Conservation (phyloP, 2,113 vertebrate species). For the Etheostoma spectabile region DNA sequence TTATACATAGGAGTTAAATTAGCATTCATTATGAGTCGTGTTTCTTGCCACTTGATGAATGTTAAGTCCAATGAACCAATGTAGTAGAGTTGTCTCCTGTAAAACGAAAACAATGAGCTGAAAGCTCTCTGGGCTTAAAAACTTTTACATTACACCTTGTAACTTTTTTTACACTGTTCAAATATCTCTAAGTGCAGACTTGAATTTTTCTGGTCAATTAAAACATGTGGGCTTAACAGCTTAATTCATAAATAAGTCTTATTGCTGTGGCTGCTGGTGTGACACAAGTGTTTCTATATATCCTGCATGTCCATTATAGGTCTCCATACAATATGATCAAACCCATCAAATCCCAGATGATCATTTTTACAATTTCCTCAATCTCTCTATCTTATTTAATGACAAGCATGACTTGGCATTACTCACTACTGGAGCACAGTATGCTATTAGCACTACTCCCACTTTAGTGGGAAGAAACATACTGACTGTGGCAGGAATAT, state of each 20-base stretch:
- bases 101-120: not conserved
- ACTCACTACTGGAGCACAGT: slow-evolving; percentile 1
- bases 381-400: not conserved
- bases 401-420: not conserved
- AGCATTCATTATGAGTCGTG: no score
- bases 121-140: no score
- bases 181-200: no score
- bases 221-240: not conserved
- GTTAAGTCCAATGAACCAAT: not conserved
- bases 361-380: slow-evolving; percentile 3
- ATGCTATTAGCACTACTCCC: not conserved
- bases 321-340: not conserved
- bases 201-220: not conserved
- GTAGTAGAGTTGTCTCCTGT: no score
- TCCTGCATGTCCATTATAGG: not conserved
- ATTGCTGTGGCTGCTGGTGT: not conserved
- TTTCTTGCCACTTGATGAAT: no score
- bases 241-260: not conserved
- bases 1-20: no score
- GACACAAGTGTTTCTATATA: not conserved
- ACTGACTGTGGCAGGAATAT: slow-evolving; percentile 9
- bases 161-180: no score
- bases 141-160: no score
- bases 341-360: not conserved
- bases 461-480: slow-evolving; percentile 16